These are phyloP conservation scores for Taurulus bubalis DNA, from an alignment of 2,113 vertebrate genomes.

Conservation along the genomic window DNA sequence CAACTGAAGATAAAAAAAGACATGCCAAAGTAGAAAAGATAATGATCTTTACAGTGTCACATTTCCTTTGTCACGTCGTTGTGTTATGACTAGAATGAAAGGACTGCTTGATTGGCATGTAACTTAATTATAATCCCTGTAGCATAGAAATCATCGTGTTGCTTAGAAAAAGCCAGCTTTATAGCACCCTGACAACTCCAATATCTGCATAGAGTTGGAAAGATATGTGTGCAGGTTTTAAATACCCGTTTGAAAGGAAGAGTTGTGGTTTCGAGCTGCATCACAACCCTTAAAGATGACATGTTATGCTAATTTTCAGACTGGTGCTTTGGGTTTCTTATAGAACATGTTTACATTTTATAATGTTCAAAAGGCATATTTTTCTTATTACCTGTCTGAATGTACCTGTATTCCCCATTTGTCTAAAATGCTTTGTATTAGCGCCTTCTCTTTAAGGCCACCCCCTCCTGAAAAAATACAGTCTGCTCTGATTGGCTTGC, in stretches of 20 bases:
- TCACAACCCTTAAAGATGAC: neutral
- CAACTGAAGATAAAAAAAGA: slow-evolving; percentile 19
- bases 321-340: too few species aligned
- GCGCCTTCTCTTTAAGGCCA: neutral
- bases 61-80: slow-evolving; percentile 32
- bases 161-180: slow-evolving; percentile 52
- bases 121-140: slow-evolving; percentile 51
- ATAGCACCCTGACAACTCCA: slow-evolving; percentile 9
- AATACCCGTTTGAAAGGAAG: neutral
- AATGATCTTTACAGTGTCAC: slow-evolving; percentile 40
- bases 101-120: slow-evolving; percentile 53
- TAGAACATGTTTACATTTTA: too few species aligned
- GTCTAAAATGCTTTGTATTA: neutral
- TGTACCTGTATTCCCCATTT: neutral
- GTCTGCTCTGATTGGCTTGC: too few species aligned
- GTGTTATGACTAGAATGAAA: slow-evolving; percentile 25
- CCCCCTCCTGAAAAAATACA: too few species aligned
- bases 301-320: too few species aligned
- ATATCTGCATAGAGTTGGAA: slow-evolving; percentile 18
- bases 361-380: too few species aligned
- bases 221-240: slow-evolving; percentile 12
- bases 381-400: neutral
- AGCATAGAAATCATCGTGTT: slow-evolving; percentile 51
- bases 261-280: neutral
- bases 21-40: slow-evolving; percentile 22